A percentile compares a stretch with the other conserved stretches of the same genome.
Conservation (phyloP, 2,113 vertebrate genomes). For the Engraulis encrasicolus region DNA sequence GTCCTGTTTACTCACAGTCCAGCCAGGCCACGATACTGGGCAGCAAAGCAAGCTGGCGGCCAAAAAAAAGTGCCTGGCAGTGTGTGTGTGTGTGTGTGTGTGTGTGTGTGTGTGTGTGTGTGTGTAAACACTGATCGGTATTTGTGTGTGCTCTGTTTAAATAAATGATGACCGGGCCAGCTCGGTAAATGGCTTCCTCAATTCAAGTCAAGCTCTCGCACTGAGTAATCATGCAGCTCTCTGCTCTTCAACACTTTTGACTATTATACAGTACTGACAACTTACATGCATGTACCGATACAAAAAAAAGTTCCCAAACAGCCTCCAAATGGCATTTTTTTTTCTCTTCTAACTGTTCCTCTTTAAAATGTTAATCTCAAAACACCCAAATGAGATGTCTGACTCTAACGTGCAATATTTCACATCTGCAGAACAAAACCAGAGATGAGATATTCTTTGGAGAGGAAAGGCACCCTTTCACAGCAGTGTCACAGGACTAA, state of each 20-base stretch:
- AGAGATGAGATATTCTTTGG: not conserved
- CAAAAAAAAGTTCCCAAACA: not conserved
- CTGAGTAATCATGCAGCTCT: not conserved
- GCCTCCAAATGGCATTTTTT: not conserved
- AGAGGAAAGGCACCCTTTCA: not conserved
- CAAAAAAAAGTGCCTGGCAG: not conserved
- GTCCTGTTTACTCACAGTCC: conserved; percentile 21
- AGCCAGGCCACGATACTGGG: not conserved
- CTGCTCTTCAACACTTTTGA: too few relatives aligned
- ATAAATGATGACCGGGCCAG: not conserved
- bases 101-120: not conserved
- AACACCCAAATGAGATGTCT: not conserved
- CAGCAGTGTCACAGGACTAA: not conserved
- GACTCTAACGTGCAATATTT: not conserved
- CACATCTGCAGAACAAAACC: not conserved
- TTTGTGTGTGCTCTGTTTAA: not conserved
- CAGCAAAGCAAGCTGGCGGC: conserved; percentile 22
- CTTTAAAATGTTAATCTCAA: not conserved
- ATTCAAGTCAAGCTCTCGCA: not conserved
- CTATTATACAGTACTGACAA: too few relatives aligned
- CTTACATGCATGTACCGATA: too few relatives aligned
- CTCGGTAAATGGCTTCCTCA: not conserved
- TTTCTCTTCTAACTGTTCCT: too few relatives aligned
- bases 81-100: not conserved
- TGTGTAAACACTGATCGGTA: not conserved